Percentiles rank a stretch among this genome's conserved stretches.
Conservation (phyloP, 2,113 vertebrate species). For the Rhipidura dahli region DNA sequence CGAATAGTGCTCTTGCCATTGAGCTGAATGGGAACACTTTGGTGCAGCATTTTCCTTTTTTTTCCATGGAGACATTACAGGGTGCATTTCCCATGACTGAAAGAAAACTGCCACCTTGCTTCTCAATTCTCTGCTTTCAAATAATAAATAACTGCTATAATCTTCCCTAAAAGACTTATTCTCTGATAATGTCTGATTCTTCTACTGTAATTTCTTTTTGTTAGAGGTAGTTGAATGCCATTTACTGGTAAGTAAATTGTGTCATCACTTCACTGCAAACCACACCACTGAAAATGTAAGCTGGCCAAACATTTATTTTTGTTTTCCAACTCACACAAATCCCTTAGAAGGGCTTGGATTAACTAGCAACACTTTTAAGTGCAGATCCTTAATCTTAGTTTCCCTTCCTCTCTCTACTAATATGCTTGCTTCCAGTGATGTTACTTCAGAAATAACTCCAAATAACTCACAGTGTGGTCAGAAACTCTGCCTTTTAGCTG, state of each 20-base stretch:
- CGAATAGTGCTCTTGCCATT: background rate
- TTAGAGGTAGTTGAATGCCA: slow-evolving; percentile 35
- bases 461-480: background rate
- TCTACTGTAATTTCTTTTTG: slow-evolving; percentile 46
- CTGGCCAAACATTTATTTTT: slow-evolving; percentile 4
- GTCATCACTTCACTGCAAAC: slow-evolving; percentile 25
- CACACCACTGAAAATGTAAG: background rate
- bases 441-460: background rate
- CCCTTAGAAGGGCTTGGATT: background rate
- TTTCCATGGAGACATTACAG: slow-evolving; percentile 43
- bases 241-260: slow-evolving; percentile 51
- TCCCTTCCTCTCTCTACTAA: background rate
- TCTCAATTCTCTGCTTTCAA: slow-evolving; percentile 37
- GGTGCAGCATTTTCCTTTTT: slow-evolving; percentile 39
- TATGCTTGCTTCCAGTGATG: background rate
- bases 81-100: slow-evolving; percentile 20
- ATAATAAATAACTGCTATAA: slow-evolving; percentile 51
- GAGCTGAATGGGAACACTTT: slow-evolving; percentile 36
- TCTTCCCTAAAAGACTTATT: slow-evolving; percentile 6
- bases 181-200: slow-evolving; percentile 31
- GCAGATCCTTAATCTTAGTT: background rate
- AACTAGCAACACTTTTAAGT: background rate
- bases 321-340: background rate
- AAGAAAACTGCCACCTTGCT: slow-evolving; percentile 40
- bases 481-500: background rate